Evolutionary conservation across 2,888 invertebrate species (phyloP).

Genomic region (Hirtodrosophila alboralis): DNA sequence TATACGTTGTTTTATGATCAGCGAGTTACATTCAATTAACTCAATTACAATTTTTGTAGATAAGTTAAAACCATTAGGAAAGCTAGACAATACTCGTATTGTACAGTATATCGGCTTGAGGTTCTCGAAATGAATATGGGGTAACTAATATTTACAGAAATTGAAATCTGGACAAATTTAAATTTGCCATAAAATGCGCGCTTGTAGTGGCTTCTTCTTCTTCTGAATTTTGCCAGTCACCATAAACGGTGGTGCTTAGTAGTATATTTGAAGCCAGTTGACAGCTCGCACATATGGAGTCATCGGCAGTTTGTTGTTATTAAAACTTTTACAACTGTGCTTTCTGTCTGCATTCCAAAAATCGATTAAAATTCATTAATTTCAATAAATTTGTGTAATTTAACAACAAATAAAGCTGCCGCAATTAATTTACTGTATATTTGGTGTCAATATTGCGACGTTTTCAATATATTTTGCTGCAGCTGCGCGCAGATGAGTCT

Average conservation of each 20-base stretch:
- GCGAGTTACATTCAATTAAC: too few species aligned
- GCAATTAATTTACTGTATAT: too few species aligned
- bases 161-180: too few species aligned
- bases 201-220: neutral
- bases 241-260: neutral
- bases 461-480: slow-evolving; percentile 23
- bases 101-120: too few species aligned
- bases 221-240: slow-evolving; percentile 9
- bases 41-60: too few species aligned
- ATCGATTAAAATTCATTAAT: neutral
- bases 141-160: too few species aligned
- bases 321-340: slow-evolving; percentile 6
- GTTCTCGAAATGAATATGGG: too few species aligned
- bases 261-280: slow-evolving; percentile 12
- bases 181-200: neutral
- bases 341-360: neutral
- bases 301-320: slow-evolving; percentile 34
- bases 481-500: slow-evolving; percentile 55
- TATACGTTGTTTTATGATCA: too few species aligned
- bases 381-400: slow-evolving; percentile 15
- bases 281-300: slow-evolving; percentile 4
- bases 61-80: too few species aligned
- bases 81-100: too few species aligned
- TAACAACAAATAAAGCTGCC: neutral
- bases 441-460: neutral